Evolutionary conservation across 37 sponge, comb jelly and placozoan genomes (phyloP).

Genomic region (Chondrosia reniformis): DNA sequence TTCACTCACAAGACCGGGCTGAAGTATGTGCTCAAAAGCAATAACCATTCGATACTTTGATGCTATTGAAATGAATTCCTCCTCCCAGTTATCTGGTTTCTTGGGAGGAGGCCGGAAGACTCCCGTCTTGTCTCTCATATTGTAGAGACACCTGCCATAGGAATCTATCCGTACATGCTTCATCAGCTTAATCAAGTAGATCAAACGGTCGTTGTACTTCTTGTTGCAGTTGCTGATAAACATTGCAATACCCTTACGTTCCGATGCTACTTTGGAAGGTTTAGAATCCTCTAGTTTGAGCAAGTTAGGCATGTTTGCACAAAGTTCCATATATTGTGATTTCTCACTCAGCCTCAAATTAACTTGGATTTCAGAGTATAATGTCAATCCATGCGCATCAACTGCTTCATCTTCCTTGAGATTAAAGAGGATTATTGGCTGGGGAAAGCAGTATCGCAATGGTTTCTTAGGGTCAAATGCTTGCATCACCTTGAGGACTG

Average conservation of each 20-base stretch:
- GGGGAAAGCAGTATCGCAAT: conserved; percentile 10
- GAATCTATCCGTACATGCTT: conserved; percentile 12
- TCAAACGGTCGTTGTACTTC: conserved; percentile 15
- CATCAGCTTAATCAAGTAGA: conserved; percentile 17
- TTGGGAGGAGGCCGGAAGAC: conserved; percentile 4
- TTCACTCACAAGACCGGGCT: background rate
- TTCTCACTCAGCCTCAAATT: background rate
- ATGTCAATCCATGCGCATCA: background rate
- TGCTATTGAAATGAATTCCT: background rate
- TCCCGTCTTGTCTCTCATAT: conserved; percentile 21
- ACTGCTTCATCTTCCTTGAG: background rate
- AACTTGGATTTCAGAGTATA: conserved; percentile 5
- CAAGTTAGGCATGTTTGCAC: conserved; percentile 1
- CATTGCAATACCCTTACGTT: conserved; percentile 14
- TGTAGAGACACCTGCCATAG: conserved; percentile 17
- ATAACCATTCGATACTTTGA: conserved; percentile 6
- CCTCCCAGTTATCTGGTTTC: conserved; percentile 22
- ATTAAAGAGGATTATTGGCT: conserved; percentile 12
- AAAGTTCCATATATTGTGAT: background rate
- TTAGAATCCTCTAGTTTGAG: background rate
- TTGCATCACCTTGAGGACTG: conserved; percentile 14
- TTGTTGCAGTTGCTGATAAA: conserved; percentile 25
- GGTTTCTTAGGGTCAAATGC: background rate
- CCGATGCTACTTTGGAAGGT: background rate
- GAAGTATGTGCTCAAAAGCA: conserved; percentile 5